Base-by-base conservation (phyloP, 2,888 invertebrate species). In the Hybos culiciformis region DNA sequence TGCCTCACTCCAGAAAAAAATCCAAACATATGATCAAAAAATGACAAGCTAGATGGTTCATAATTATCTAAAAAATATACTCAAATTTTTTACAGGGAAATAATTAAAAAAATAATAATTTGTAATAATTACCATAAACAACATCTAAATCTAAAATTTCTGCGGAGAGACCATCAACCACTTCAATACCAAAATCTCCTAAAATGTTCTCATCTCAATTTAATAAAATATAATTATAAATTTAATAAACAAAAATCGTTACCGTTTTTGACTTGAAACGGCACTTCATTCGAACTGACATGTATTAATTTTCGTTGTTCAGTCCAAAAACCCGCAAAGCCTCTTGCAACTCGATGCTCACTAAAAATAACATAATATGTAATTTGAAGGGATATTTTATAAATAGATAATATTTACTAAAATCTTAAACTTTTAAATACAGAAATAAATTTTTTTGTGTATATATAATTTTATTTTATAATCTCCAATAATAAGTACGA, bases 321-420 rank as follows among this genome's bases (percentile, higher is more conserved):
- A 0, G 83, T 78, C 87, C 87, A 87, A 65, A 85, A 86, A 5
- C 87, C 87, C n/a, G 83, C 79, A 5, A 82, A 78, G 24, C 79
- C 83, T 53, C 86, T 71, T n/a, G 84, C 80, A 48, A 85, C 76
- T 5, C 83, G 78, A 70, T 86, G 86, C 65, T 87, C 86, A 56
- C 83, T 83, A 51, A 0, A 44, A 41, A 29, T 19, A 18, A 8
- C 15, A 15, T 32, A n/a, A 5, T 11, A 11, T 32, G 6, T 32
- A 3, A 31, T 8, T 31, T 11, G 5, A 3, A 32, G 7, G n/a
- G n/a, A 32, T 32, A 32, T 15, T 32, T 4, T 31, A 33, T 15
- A 8, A 18, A 11, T 19, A 9, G n/a, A n/a, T n/a, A n/a, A n/a
- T 37, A 37, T 21, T 12, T 37, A 1, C n/a, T 6, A 17, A 34